Evolutionary conservation across 2,113 vertebrate species (phyloP).

Genomic region (Gallinago media): DNA sequence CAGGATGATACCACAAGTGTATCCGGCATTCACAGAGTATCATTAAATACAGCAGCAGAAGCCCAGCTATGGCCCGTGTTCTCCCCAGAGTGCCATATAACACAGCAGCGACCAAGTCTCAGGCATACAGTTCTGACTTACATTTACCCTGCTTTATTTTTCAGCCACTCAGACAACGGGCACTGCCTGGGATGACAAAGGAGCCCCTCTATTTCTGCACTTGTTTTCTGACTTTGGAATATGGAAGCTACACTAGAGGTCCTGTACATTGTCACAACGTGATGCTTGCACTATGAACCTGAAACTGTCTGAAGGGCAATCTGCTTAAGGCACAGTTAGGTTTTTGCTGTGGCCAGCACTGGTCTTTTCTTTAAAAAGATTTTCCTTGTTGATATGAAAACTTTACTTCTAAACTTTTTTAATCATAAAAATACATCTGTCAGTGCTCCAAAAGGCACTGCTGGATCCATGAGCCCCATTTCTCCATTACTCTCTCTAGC

Average conservation of each 20-base stretch:
- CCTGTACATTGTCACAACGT: neutral
- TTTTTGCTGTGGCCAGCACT: neutral
- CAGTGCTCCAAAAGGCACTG: neutral
- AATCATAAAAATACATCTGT: neutral
- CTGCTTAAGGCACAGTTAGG: neutral
- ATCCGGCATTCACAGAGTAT: neutral
- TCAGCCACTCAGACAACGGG: neutral
- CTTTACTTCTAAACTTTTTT: neutral
- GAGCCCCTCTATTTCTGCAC: neutral
- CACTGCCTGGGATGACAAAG: neutral
- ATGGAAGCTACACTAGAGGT: slow-evolving; percentile 5
- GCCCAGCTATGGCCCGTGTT: neutral
- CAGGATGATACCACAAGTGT: neutral
- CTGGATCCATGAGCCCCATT: neutral
- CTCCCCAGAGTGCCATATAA: neutral
- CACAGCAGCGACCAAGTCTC: accelerated
- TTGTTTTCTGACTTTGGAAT: neutral
- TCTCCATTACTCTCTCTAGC: neutral
- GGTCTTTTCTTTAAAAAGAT: neutral
- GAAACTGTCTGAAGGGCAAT: neutral
- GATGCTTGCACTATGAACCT: neutral
- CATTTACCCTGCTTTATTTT: neutral
- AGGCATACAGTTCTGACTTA: neutral
- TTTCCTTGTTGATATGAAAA: neutral
- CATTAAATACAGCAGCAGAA: slow-evolving; percentile 10